Evolutionary conservation across 2,888 invertebrate genomes (phyloP), one percentile per base, ranked within the genome.

Genomic region (Tetanocera ferruginea): DNA sequence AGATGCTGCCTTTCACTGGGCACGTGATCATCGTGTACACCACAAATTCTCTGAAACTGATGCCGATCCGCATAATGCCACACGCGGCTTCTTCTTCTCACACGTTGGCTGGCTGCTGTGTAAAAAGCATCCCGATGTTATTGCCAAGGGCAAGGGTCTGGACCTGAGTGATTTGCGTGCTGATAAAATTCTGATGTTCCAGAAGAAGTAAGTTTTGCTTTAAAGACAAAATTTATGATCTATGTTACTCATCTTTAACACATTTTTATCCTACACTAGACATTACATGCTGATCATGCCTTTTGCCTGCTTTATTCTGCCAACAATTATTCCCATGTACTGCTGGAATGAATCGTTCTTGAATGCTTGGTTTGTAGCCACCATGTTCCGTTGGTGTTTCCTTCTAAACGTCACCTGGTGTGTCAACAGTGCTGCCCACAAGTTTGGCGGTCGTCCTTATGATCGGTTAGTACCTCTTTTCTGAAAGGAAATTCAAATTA

Each of bases 21-120:
- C 94, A 0, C 92, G 95, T 80, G 95, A 95, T 86, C 95, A 95
- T 90, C 92, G 96, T 83, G 94, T 96, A 86, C 96, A 97, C 88
- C 97, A 97, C 91, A 97, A 97, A 89, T 97, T 94, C 91, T 95
- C 95, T 17, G 97, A 97, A 88, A 97, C 97, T 0, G 94, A 97
- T 88, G 97, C 97, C 0, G 97, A 97, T 90, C 97, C 97, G 0
- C 97, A 97, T 89, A 97, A 97, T 87, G 96, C 97, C 1, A 95
- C 93, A 4, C 89, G 97, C 52, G 98, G 98, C n/a, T 97, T 98
- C 91, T 98, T 98, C 92, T 98, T 98, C 91, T 93, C 98, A 0
- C 98, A 98, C 89, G 92, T 98, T 83, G 98, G 98, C 76, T 98
- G 98, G 98, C 91, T 98, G 79, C 90, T 98, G 76, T 94, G 94